Evolutionary conservation across 2,888 invertebrate species (phyloP).

Genomic region (Aphrophora alni): DNA sequence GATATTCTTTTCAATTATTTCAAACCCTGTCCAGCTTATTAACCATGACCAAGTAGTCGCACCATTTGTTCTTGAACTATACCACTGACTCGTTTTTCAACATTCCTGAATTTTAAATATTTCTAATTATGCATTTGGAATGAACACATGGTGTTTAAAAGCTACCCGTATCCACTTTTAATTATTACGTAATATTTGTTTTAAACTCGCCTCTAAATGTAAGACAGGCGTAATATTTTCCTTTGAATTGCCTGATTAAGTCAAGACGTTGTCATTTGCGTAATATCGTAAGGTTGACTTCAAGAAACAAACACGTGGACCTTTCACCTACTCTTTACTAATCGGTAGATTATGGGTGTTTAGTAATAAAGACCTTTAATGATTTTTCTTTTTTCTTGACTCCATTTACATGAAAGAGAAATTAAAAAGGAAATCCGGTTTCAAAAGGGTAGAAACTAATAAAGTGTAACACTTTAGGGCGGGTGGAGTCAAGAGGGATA

Average conservation of each 20-base stretch:
- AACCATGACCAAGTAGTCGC: not conserved
- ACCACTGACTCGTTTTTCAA: not conserved
- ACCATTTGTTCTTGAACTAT: not conserved
- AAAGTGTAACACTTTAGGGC: not conserved
- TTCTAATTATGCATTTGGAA: not conserved
- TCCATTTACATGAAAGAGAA: conserved; percentile 9
- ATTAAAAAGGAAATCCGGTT: conserved; percentile 5
- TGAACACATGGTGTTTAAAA: not conserved
- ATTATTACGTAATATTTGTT: not conserved
- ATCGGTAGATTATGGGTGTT: no score
- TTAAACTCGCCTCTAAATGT: no score
- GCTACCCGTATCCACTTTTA: not conserved
- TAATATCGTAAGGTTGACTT: no score
- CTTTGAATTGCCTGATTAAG: no score
- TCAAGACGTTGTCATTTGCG: no score
- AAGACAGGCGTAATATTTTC: no score
- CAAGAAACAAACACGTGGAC: no score
- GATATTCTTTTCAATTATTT: no score
- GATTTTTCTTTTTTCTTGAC: not conserved
- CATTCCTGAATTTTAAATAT: not conserved
- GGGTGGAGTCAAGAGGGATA: not conserved
- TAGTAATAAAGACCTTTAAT: no score
- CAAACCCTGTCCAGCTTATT: no score
- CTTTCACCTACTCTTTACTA: no score
- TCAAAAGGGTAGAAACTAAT: not conserved